Evolutionary conservation across 2,797 vertebrate species (phyloP).

Genomic region (Columba guinea): DNA sequence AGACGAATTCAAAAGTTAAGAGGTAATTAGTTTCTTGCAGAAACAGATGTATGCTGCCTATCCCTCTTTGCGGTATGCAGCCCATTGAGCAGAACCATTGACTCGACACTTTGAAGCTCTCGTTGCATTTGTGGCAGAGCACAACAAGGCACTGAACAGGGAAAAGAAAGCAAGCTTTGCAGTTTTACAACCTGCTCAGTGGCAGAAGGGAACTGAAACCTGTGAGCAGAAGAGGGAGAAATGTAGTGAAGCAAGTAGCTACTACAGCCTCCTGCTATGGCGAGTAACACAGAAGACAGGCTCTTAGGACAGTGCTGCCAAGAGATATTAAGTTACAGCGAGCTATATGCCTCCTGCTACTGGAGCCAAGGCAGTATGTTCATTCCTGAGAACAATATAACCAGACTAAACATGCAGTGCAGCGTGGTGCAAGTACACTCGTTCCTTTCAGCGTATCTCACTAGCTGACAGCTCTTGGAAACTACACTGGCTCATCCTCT

Average conservation of each 20-base stretch:
- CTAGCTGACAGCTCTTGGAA: not conserved
- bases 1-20: not conserved
- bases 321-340: not conserved
- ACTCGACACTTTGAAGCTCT: not conserved
- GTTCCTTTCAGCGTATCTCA: not conserved
- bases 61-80: not conserved
- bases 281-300: not conserved
- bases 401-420: not conserved
- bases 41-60: not conserved
- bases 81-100: not conserved
- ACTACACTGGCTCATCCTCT: not conserved
- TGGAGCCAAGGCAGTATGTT: not conserved
- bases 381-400: not conserved
- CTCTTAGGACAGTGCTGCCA: not conserved
- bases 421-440: not conserved
- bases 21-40: not conserved
- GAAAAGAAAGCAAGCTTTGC: not conserved
- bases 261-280: not conserved
- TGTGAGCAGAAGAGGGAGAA: not conserved
- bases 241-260: not conserved
- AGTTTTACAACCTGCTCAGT: not conserved
- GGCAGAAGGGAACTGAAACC: not conserved
- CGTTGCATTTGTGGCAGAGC: not conserved
- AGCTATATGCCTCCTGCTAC: not conserved
- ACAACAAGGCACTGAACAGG: not conserved